These are phyloP conservation scores for Podarcis raffonei DNA, from an alignment of 2,113 vertebrate genomes.

Conservation along the genomic window DNA sequence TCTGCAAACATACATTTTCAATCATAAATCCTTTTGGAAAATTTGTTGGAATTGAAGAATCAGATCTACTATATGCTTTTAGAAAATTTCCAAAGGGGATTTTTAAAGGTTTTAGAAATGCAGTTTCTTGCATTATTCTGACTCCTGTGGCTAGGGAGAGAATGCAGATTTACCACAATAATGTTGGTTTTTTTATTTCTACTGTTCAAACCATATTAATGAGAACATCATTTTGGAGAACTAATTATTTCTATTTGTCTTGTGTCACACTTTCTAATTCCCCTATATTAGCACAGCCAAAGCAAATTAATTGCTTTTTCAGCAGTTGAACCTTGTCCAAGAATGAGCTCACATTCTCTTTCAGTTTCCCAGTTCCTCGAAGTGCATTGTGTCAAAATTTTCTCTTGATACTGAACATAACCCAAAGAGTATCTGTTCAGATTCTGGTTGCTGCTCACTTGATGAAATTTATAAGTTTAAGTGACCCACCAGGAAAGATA, in stretches of 20 bases:
- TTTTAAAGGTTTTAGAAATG: conserved; percentile 71
- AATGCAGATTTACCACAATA: conserved; percentile 86
- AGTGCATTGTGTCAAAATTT: conserved; percentile 88
- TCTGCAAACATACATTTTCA: conserved; percentile 3
- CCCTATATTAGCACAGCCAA: conserved; percentile 99
- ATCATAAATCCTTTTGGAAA: conserved; percentile 24
- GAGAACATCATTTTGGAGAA: conserved; percentile 99
- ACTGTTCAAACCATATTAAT: conserved; percentile 93
- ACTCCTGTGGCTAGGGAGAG: conserved; percentile 76
- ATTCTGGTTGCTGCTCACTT: conserved; percentile 86
- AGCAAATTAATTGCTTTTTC: conserved; percentile 99
- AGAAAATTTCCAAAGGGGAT: conserved; percentile 51
- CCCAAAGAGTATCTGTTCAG: conserved; percentile 86
- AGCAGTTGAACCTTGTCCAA: conserved; percentile 99
- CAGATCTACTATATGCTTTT: conserved; percentile 31
- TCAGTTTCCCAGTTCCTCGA: conserved; percentile 88
- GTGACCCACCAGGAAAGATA: conserved; percentile 95
- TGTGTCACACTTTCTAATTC: conserved; percentile 99
- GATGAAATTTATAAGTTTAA: conserved; percentile 95
- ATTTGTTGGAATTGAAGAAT: conserved; percentile 33
- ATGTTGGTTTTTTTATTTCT: conserved; percentile 84
- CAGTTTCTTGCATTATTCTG: conserved; percentile 70
- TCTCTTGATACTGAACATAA: conserved; percentile 87
- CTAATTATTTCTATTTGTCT: conserved; percentile 99
- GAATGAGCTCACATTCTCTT: conserved; percentile 92